phyloP scores from a whole-genome alignment of 2,888 invertebrate genomes.

The Latrodectus elegans region DNA sequence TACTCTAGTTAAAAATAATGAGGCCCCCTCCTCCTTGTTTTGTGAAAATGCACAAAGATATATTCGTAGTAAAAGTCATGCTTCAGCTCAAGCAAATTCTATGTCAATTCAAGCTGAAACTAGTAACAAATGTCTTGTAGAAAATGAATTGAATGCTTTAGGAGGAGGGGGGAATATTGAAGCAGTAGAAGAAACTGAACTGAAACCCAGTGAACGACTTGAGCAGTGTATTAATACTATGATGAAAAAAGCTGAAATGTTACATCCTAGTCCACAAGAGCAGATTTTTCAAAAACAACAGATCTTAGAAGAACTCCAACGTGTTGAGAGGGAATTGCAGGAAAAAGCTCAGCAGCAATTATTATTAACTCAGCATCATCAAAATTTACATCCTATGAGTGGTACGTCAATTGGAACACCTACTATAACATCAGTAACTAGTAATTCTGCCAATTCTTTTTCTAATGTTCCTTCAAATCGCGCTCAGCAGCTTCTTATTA shows the following conservation, averaged over 20 bases:
- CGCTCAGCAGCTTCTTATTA: conserved; percentile 62
- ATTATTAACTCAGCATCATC: conserved; percentile 73
- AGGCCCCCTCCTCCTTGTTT: conserved; percentile 69
- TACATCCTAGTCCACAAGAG: conserved; percentile 77
- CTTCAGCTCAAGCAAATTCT: conserved; percentile 66
- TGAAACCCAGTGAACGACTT: conserved; percentile 74
- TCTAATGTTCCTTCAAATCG: conserved; percentile 67
- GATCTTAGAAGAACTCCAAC: conserved; percentile 82
- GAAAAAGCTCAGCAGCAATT: conserved; percentile 75
- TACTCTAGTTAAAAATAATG: conserved; percentile 57
- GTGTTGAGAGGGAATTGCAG: conserved; percentile 82
- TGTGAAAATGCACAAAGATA: conserved; percentile 38
- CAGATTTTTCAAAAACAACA: conserved; percentile 82
- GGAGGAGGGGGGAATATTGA: conserved; percentile 56
- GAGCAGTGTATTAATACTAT: conserved; percentile 75
- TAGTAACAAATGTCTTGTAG: conserved; percentile 28
- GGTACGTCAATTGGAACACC: conserved; percentile 72
- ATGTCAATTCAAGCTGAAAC: conserved; percentile 59
- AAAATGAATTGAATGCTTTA: conserved; percentile 27
- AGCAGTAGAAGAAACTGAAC: conserved; percentile 58
- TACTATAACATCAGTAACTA: conserved; percentile 36
- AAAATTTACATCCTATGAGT: conserved; percentile 68
- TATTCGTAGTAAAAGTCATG: conserved; percentile 59
- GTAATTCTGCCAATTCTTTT: conserved; percentile 62
- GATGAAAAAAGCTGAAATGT: conserved; percentile 74